Evolutionary conservation across 2,797 vertebrate genomes (phyloP).

Genomic region (Danio aesculapii): DNA sequence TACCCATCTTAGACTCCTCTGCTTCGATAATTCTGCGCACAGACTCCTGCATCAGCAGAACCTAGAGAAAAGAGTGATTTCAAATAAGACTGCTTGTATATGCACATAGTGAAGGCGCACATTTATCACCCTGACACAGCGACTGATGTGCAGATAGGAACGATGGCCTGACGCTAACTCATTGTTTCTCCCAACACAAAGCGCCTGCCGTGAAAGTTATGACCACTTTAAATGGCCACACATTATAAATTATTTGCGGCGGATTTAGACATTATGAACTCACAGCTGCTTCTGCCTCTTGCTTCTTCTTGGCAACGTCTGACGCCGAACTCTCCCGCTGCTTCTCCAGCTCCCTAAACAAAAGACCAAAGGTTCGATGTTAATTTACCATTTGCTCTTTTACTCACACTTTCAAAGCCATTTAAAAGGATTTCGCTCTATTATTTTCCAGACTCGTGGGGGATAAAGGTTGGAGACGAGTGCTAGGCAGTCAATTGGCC

Average conservation of each 20-base stretch:
- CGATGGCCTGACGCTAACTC: slow-evolving; percentile 24
- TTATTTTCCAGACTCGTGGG: slow-evolving; percentile 16
- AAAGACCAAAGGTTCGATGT: slow-evolving; percentile 17
- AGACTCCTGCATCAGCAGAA: slow-evolving; percentile 97
- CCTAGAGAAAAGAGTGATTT: slow-evolving; percentile 75
- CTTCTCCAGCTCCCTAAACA: slow-evolving; percentile 92
- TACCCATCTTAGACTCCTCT: slow-evolving; percentile 96
- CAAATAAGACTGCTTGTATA: slow-evolving; percentile 59
- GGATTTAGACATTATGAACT: slow-evolving; percentile 68
- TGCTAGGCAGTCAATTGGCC: not conserved
- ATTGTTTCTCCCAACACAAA: slow-evolving; percentile 38
- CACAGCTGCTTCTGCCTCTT: slow-evolving; percentile 95
- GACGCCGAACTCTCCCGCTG: slow-evolving; percentile 90
- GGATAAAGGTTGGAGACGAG: slow-evolving; percentile 1
- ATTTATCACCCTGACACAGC: slow-evolving; percentile 50
- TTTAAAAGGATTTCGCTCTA: slow-evolving; percentile 17
- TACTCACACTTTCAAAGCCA: not conserved
- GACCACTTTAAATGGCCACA: slow-evolving; percentile 39
- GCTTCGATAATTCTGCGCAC: slow-evolving; percentile 96
- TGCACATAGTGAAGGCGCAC: slow-evolving; percentile 13
- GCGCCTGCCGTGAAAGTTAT: slow-evolving; percentile 28
- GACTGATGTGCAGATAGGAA: slow-evolving; percentile 47
- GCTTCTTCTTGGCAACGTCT: slow-evolving; percentile 90
- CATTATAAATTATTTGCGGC: slow-evolving; percentile 37
- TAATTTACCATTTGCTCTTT: slow-evolving; percentile 30